A percentile compares a stretch with the other conserved stretches of the same genome.
These are phyloP conservation scores for Drosophila hawaiiensis DNA, from an alignment of 2,888 invertebrate genomes.

Conservation along the genomic window DNA sequence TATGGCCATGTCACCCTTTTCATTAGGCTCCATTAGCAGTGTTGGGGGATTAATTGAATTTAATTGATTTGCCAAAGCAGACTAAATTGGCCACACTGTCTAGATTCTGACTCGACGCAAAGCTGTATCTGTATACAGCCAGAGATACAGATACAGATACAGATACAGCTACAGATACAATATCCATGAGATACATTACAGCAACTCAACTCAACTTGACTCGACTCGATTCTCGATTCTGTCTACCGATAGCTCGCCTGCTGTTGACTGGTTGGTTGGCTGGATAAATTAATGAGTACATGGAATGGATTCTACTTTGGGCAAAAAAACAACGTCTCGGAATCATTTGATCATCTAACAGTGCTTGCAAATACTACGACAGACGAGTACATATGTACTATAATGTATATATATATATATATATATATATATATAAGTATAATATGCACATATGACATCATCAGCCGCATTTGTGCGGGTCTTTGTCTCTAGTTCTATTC, in stretches of 20 bases:
- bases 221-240: slow-evolving; percentile 16
- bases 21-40: slow-evolving; percentile 85
- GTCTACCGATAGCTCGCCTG: slow-evolving; percentile 40
- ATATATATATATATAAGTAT: slow-evolving; percentile 10
- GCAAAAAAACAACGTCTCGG: slow-evolving; percentile 44
- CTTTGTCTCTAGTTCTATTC: slow-evolving; percentile 4
- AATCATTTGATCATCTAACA: slow-evolving; percentile 72
- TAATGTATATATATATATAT: background rate
- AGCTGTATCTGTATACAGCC: slow-evolving; percentile 43
- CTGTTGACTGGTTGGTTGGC: slow-evolving; percentile 48
- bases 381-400: slow-evolving; percentile 36
- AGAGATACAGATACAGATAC: slow-evolving; percentile 30
- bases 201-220: slow-evolving; percentile 19
- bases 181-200: slow-evolving; percentile 58
- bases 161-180: background rate
- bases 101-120: slow-evolving; percentile 77
- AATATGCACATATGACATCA: slow-evolving; percentile 70
- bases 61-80: slow-evolving; percentile 86
- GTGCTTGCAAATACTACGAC: slow-evolving; percentile 61
- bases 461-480: slow-evolving; percentile 69
- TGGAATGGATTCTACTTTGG: slow-evolving; percentile 76
- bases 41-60: slow-evolving; percentile 86
- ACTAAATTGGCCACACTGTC: slow-evolving; percentile 85
- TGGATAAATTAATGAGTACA: slow-evolving; percentile 77
- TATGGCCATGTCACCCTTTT: slow-evolving; percentile 84